phyloP scores from a whole-genome alignment of 1,140 invertebrate genomes.

The Lamellibrachia luymesi region DNA sequence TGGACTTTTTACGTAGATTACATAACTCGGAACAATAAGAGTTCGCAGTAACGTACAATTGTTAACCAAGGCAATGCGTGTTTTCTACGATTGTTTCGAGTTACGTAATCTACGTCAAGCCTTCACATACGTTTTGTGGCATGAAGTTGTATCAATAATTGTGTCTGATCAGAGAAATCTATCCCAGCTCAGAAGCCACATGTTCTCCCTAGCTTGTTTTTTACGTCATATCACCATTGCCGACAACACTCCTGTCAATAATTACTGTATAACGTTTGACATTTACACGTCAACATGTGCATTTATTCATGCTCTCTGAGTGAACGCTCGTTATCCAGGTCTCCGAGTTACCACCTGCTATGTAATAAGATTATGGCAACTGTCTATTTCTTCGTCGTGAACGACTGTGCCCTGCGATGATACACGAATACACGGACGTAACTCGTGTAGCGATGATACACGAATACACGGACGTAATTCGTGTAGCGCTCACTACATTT shows the following conservation, averaged over 20 bases:
- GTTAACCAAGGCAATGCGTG: too few relatives aligned
- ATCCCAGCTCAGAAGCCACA: background rate
- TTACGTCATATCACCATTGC: background rate
- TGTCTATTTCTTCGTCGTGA: background rate
- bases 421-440: background rate
- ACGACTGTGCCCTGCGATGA: background rate
- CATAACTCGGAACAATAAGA: too few relatives aligned
- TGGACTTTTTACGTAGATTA: too few relatives aligned
- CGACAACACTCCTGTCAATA: background rate
- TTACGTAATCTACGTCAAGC: too few relatives aligned
- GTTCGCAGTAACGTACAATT: too few relatives aligned
- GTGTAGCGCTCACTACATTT: too few relatives aligned
- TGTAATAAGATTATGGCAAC: background rate
- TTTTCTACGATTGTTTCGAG: too few relatives aligned
- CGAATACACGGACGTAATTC: background rate
- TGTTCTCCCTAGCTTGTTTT: background rate
- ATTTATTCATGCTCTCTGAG: background rate
- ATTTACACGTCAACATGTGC: background rate
- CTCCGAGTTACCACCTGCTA: background rate
- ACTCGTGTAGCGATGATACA: background rate
- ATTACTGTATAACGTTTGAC: background rate
- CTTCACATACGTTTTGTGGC: too few relatives aligned
- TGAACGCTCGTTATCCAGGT: background rate
- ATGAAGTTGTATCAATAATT: too few relatives aligned
- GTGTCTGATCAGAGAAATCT: background rate